Evolutionary conservation across 2,888 invertebrate genomes (phyloP), one percentile per base, ranked within the genome.

Genomic region (Stenurella melanura): DNA sequence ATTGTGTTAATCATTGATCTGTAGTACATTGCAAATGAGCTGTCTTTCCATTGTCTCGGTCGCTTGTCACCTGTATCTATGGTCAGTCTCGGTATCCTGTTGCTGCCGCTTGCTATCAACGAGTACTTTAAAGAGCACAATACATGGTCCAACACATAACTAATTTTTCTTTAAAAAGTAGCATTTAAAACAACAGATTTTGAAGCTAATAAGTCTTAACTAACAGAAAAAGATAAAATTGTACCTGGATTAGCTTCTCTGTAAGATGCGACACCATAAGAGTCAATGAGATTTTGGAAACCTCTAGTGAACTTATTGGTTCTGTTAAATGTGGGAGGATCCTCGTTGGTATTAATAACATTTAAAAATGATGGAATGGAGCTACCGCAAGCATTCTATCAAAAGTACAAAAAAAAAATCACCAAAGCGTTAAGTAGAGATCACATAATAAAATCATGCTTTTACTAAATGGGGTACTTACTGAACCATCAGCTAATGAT

Each of bases 401-500:
- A 84, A 76, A 63, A 80, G 19, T 64, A 75, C 50, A 75, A 74
- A 64, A 34, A 34, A 6, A 64, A 56, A 70, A 63, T 74, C 26
- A 66, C 6, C 30, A 61, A 61, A 61, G 61, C 61, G 30, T 61
- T 30, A 12, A 21, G 50, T 68, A 15, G 21, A 54, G 11, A 34
- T 42, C 42, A 66, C 50, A 50, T 18, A 50, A 42, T 0, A 42
- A 42, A 66, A 15, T 18, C 50, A 66, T 66, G 66, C 21, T 66
- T 6, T 12, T 18, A n/a, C 21, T 10, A 26, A 63, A 73, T 2
- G 12, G 18, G 7, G 19, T 58, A 83, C 86, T 90, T 87, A 94
- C 96, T 85, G 96, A 96, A 81, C 96, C 97, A 84, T 95, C 93
- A 34, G 94, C 92, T 72, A 98, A 90, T 0, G 96, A 96, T 85